Evolutionary conservation across 2,113 vertebrate species (phyloP).

Genomic region (Lepus americanus): DNA sequence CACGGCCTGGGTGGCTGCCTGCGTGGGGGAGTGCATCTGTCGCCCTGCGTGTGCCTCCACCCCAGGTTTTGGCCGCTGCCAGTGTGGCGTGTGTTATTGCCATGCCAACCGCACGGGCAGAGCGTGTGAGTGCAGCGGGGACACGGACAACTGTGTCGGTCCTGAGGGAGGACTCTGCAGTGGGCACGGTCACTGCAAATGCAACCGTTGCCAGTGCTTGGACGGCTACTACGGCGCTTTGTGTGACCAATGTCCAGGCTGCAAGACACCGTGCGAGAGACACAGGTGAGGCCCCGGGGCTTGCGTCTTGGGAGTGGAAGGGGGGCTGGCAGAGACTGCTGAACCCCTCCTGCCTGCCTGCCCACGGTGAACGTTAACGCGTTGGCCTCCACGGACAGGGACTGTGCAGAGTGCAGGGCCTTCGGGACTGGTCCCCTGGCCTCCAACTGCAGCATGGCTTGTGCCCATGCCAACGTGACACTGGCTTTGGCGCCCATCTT

Average conservation of each 20-base stretch:
- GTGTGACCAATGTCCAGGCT: conserved; percentile 83
- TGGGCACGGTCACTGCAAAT: conserved; percentile 85
- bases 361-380: background rate
- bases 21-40: background rate
- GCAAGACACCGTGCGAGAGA: conserved; percentile 80
- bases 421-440: conserved; percentile 80
- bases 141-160: conserved; percentile 73
- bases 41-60: background rate
- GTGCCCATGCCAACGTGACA: conserved; percentile 74
- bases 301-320: background rate
- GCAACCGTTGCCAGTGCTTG: conserved; percentile 87
- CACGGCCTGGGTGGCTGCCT: background rate
- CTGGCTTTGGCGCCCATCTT: conserved; percentile 31
- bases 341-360: background rate
- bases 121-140: conserved; percentile 85
- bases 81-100: conserved; percentile 87
- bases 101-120: conserved; percentile 77
- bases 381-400: conserved; percentile 68
- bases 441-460: conserved; percentile 78
- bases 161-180: conserved; percentile 77
- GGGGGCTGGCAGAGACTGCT: no score
- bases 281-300: conserved; percentile 64
- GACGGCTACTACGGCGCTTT: conserved; percentile 79
- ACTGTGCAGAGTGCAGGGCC: conserved; percentile 84
- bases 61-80: conserved; percentile 86